phyloP scores from a whole-genome alignment of 2,797 vertebrate genomes.

The Coilia nasus region DNA sequence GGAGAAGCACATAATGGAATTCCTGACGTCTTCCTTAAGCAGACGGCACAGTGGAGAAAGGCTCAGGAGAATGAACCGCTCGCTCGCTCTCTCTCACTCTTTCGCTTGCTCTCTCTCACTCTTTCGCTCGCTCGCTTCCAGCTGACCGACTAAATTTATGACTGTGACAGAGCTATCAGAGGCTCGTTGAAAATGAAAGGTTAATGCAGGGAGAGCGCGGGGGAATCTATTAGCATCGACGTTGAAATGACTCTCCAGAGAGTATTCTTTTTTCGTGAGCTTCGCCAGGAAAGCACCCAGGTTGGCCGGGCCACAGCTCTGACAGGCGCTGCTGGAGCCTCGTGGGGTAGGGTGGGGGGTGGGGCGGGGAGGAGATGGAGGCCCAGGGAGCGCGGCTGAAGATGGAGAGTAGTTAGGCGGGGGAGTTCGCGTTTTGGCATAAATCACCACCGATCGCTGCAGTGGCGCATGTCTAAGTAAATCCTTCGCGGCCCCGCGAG shows the following conservation, averaged over 20 bases:
- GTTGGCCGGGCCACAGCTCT: neutral
- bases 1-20: slow-evolving; percentile 1
- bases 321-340: neutral
- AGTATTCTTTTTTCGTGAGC: neutral
- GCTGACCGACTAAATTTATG: neutral
- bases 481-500: neutral
- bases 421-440: neutral
- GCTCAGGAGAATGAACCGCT: neutral
- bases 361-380: too few species aligned
- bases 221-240: slow-evolving; percentile 16
- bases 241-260: neutral
- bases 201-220: neutral
- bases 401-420: neutral
- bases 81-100: too few species aligned
- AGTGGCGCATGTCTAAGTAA: slow-evolving; percentile 1
- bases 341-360: too few species aligned
- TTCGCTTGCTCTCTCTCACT: too few species aligned
- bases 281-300: neutral
- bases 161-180: neutral
- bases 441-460: neutral
- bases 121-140: neutral
- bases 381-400: neutral
- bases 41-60: neutral
- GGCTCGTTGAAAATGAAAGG: neutral
- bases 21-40: slow-evolving; percentile 13